Base-by-base conservation (phyloP, 2,888 invertebrate species). In the Orthosia gothica region DNA sequence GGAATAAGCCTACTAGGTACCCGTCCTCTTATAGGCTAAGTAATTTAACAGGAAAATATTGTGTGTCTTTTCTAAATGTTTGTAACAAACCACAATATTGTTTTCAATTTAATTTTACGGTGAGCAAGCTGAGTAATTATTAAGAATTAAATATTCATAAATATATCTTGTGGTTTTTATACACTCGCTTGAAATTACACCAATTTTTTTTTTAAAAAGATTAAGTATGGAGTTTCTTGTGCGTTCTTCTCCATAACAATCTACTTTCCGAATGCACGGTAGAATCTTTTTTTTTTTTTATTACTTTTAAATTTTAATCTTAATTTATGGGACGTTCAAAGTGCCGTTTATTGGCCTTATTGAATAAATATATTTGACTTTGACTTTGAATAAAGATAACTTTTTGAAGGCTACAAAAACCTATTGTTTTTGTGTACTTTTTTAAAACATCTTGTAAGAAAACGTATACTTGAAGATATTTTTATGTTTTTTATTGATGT, bases 41-140 rank as follows among this genome's bases (percentile, higher is more conserved):
- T 12, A 58, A 58, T 63, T 32, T 52, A 73, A 18, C 0, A 65
- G 65, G 50, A 78, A 67, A 63, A 62, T n/a, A 3, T 15, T 23
- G 20, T 18, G 26, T 32, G 23, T 50, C 45, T 7, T 2, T 32
- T 50, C 9, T 23, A 23, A 26, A 16, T 32, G 13, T 5, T 62
- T 52, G 52, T 26, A 58, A 59, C 9, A 72, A 5, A 47, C 5
- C 7, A 18, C 32, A 49, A 15, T 50, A 16, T 75, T 55, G 16
- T 49, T 59, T 40, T 49, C 1, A 16, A 26, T 15, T n/a, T 0
- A 59, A 23, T 54, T 71, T 59, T 52, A 26, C 15, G 5, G 18
- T 49, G 16, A 71, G 3, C 49, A 52, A 47, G 15, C 0, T 59
- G 5, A 13, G 12, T 79, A 18, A 3, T 40, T 5, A 23, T 12